Evolutionary conservation across 2,888 invertebrate species (phyloP).

Genomic region (Acrobasis suavella): DNA sequence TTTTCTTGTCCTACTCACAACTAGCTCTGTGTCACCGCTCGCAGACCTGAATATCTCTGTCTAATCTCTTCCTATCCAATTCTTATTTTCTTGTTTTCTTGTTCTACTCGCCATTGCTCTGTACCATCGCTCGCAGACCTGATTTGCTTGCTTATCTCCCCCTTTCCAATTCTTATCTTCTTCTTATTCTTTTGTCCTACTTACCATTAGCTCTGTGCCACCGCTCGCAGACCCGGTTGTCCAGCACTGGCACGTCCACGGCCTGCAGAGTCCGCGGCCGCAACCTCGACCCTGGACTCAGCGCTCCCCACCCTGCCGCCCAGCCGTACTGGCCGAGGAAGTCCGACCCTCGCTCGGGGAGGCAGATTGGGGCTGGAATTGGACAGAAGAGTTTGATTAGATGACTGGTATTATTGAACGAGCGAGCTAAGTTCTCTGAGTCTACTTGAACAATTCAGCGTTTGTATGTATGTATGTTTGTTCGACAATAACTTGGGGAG

Average conservation of each 20-base stretch:
- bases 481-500: too few species aligned
- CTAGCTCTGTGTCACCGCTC: conserved; percentile 35
- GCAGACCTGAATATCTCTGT: conserved; percentile 59
- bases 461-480: too few species aligned
- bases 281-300: conserved; percentile 91
- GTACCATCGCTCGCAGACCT: conserved; percentile 86
- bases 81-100: too few species aligned
- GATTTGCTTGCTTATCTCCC: conserved; percentile 83
- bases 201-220: conserved; percentile 85
- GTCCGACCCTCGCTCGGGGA: conserved; percentile 94
- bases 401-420: background rate
- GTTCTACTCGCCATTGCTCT: conserved; percentile 78
- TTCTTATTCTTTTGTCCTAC: background rate
- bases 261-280: conserved; percentile 95
- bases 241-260: conserved; percentile 96
- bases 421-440: too few species aligned
- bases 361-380: conserved; percentile 90
- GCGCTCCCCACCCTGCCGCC: conserved; percentile 96
- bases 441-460: too few species aligned
- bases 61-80: too few species aligned
- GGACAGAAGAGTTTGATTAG: background rate
- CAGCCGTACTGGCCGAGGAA: conserved; percentile 95
- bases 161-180: too few species aligned
- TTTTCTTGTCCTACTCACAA: conserved; percentile 48
- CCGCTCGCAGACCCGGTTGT: conserved; percentile 88